Conservation (phyloP, 2,113 vertebrate species). For the Canis aureus region DNA sequence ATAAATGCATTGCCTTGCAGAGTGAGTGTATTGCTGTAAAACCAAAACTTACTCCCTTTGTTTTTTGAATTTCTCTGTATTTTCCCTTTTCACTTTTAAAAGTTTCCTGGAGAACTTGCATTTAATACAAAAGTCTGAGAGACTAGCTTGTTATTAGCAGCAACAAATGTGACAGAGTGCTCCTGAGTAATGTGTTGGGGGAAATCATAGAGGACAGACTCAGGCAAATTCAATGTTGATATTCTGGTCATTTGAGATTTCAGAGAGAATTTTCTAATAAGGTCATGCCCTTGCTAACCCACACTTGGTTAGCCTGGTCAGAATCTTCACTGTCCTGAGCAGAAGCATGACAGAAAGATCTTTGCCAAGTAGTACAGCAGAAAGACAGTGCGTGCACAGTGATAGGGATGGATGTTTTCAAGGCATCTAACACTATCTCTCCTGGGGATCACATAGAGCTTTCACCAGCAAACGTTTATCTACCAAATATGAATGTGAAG, state of each 20-base stretch:
- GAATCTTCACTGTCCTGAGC: not conserved
- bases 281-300: constrained; percentile 69
- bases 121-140: constrained; percentile 8
- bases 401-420: not conserved
- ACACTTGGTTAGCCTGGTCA: not conserved
- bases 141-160: not conserved
- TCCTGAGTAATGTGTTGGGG: not conserved
- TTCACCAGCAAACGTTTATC: not conserved
- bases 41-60: not conserved
- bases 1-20: constrained; percentile 38
- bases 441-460: not conserved
- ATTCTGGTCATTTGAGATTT: constrained; percentile 76
- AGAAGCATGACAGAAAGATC: constrained; percentile 50
- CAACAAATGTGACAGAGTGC: constrained; percentile 25
- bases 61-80: not conserved
- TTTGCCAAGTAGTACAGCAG: not conserved
- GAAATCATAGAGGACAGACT: not conserved
- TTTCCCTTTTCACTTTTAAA: constrained; percentile 58
- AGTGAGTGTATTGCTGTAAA: not conserved
- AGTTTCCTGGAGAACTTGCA: not conserved
- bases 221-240: constrained; percentile 10
- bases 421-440: not conserved
- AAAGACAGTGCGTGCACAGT: not conserved
- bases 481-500: not conserved
- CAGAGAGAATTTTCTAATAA: constrained; percentile 74